These are phyloP conservation scores for Drosophila seclusa DNA, from an alignment of 2,888 invertebrate genomes.

Conservation along the genomic window DNA sequence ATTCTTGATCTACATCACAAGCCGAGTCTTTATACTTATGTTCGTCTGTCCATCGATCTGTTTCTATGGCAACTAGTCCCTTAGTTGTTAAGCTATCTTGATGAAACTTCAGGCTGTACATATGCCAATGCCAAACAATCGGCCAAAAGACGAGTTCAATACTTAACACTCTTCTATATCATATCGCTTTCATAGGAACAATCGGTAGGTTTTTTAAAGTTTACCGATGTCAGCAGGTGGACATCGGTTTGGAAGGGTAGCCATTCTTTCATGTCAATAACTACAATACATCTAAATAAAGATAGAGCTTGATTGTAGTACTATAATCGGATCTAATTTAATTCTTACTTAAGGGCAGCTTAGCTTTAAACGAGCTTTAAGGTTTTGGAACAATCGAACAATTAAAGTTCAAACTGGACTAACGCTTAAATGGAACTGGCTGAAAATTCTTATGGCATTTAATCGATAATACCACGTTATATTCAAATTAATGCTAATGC, in stretches of 20 bases:
- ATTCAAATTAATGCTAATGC: constrained; percentile 31
- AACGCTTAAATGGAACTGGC: not conserved
- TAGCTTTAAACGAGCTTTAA: not conserved
- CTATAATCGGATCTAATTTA: not conserved
- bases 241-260: not conserved
- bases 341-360: not conserved
- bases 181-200: not conserved
- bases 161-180: not conserved
- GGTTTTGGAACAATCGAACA: not conserved
- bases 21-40: not conserved
- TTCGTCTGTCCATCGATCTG: not conserved
- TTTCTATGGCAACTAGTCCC: not conserved
- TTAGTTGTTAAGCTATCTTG: not conserved
- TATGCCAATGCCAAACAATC: not conserved
- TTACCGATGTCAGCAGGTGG: not conserved
- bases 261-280: too few relatives aligned
- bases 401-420: not conserved
- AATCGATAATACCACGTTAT: constrained; percentile 13
- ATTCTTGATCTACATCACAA: not conserved
- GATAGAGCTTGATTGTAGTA: not conserved
- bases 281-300: not conserved
- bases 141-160: not conserved
- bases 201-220: not conserved
- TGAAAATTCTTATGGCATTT: not conserved
- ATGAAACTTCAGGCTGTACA: not conserved